Evolutionary conservation across 1,140 invertebrate genomes (phyloP).

Genomic region (Anastrepha ludens): DNA sequence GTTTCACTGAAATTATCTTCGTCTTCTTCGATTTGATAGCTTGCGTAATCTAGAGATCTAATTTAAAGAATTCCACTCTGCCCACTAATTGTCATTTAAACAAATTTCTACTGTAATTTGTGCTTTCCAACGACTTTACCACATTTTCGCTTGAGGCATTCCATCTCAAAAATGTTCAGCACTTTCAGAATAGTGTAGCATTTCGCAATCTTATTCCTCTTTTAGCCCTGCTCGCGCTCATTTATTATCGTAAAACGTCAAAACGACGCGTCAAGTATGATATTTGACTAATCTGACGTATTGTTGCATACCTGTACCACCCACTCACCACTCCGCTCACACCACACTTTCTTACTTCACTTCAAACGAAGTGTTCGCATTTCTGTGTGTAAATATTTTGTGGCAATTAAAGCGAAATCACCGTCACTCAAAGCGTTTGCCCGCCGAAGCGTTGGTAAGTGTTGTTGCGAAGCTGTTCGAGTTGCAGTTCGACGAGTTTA

Average conservation of each 20-base stretch:
- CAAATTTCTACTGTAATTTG: constrained; percentile 16
- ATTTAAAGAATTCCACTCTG: not conserved
- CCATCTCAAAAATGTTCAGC: not conserved
- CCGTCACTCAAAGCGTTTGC: constrained; percentile 18
- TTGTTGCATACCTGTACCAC: not conserved
- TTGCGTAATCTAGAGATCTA: not conserved
- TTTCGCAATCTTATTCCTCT: too few species aligned
- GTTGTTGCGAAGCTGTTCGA: constrained; percentile 19
- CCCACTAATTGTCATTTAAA: constrained; percentile 11
- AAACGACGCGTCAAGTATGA: not conserved
- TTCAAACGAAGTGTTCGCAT: constrained; percentile 10
- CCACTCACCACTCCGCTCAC: not conserved
- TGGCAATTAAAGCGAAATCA: constrained; percentile 9
- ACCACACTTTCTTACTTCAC: not conserved
- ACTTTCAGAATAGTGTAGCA: not conserved
- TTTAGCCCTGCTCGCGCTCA: too few species aligned
- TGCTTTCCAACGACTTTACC: not conserved
- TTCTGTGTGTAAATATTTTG: constrained; percentile 30
- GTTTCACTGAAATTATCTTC: too few species aligned
- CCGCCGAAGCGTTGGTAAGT: constrained; percentile 7
- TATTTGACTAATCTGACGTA: constrained; percentile 10
- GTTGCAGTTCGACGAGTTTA: constrained; percentile 25
- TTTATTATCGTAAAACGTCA: not conserved
- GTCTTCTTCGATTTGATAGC: too few species aligned
- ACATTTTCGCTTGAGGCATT: not conserved